phyloP scores from a whole-genome alignment of 2,888 invertebrate species.

The Exocentrus adspersus region DNA sequence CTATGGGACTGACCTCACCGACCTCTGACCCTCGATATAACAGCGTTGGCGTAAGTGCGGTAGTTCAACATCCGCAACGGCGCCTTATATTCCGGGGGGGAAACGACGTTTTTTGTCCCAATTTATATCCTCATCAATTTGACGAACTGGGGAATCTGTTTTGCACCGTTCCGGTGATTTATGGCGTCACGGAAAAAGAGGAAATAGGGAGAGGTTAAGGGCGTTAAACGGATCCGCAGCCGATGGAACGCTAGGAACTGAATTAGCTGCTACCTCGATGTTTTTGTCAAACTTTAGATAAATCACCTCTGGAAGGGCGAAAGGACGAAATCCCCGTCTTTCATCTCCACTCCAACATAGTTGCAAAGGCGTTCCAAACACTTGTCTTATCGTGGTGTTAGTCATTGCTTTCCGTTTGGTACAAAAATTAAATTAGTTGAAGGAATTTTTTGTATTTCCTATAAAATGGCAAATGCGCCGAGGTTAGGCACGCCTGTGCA shows the following conservation, averaged over 20 bases:
- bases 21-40: conserved; percentile 21
- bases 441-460: too few species aligned
- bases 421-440: too few species aligned
- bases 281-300: too few species aligned
- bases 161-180: neutral
- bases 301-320: too few species aligned
- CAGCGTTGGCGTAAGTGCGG: conserved; percentile 14
- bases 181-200: neutral
- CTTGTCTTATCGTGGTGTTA: too few species aligned
- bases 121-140: conserved; percentile 26
- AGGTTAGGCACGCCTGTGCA: too few species aligned
- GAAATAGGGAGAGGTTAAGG: neutral
- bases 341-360: too few species aligned
- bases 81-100: conserved; percentile 10
- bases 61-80: conserved; percentile 7
- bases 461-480: too few species aligned
- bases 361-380: too few species aligned
- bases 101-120: neutral
- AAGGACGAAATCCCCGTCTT: too few species aligned
- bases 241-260: neutral
- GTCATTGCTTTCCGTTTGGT: too few species aligned
- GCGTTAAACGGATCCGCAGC: neutral
- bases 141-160: neutral
- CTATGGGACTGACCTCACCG: conserved; percentile 25
- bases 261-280: too few species aligned